Conservation (phyloP, 2,797 vertebrate genomes). For the Onychomys torridus region DNA sequence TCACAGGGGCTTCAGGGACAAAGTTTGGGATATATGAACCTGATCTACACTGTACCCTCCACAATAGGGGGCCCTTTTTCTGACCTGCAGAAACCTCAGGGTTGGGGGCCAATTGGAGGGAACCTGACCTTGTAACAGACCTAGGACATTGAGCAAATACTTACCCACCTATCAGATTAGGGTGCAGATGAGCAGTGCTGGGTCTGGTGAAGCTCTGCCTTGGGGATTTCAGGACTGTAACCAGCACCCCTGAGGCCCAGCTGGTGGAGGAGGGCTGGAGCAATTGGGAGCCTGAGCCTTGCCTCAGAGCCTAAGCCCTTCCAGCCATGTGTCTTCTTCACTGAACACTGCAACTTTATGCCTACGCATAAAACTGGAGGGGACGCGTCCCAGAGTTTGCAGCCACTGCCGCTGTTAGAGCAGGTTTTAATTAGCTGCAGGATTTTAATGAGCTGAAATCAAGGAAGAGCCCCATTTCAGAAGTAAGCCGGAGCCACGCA, state of each 20-base stretch:
- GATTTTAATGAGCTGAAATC: constrained; percentile 82
- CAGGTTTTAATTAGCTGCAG: constrained; percentile 82
- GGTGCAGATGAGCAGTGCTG: fast-evolving
- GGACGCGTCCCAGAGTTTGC: constrained; percentile 75
- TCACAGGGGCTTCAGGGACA: background rate
- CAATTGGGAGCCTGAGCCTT: background rate
- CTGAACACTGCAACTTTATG: constrained; percentile 74
- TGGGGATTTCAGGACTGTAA: constrained; percentile 60
- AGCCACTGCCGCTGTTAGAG: constrained; percentile 7
- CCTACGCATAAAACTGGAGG: constrained; percentile 64
- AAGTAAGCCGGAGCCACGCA: constrained; percentile 69
- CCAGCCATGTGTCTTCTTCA: background rate
- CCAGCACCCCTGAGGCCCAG: background rate
- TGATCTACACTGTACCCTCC: background rate
- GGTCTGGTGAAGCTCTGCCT: background rate
- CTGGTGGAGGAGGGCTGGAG: fast-evolving
- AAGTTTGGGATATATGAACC: background rate
- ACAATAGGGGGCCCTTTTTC: background rate
- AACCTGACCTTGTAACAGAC: background rate
- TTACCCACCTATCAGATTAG: background rate
- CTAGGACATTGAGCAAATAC: background rate
- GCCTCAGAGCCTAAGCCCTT: background rate
- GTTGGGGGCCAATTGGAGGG: background rate
- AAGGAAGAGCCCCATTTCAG: constrained; percentile 77
- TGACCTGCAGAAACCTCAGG: background rate